phyloP scores from a whole-genome alignment of 2,113 vertebrate species.

The Manacus vitellinus region DNA sequence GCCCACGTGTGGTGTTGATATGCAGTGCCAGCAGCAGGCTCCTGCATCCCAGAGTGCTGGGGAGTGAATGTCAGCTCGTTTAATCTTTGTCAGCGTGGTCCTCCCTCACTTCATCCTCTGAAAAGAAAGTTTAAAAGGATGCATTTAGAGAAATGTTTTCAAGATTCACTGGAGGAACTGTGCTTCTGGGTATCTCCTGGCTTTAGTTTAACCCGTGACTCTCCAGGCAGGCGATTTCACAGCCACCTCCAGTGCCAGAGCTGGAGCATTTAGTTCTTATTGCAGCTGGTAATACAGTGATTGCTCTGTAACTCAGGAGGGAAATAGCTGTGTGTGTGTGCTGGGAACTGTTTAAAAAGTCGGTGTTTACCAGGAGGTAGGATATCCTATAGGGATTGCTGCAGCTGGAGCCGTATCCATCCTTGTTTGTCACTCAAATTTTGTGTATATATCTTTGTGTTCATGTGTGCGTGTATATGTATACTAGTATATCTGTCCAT shows the following conservation, averaged over 20 bases:
- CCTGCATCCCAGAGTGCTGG: neutral
- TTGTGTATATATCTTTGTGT: accelerated
- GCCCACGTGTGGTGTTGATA: neutral
- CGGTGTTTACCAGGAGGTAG: neutral
- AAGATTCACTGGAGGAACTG: neutral
- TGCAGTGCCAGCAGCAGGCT: neutral
- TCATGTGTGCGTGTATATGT: too few species aligned
- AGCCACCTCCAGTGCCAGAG: neutral
- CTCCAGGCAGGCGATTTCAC: neutral
- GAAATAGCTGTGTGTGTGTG: neutral
- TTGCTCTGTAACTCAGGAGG: neutral
- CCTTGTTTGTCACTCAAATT: neutral
- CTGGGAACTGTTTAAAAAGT: neutral
- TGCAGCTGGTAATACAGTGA: neutral
- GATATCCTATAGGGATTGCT: neutral
- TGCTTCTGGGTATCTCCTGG: neutral
- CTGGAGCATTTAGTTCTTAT: neutral
- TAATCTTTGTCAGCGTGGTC: neutral
- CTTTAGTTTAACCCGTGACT: neutral
- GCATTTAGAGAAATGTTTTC: neutral
- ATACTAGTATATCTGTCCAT: neutral
- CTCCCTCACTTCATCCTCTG: neutral
- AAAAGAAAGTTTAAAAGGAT: neutral
- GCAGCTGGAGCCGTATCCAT: neutral
- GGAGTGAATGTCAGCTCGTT: constrained; percentile 8